Conservation (phyloP, 1,140 invertebrate species). For the Meloidogyne hapla region DNA sequence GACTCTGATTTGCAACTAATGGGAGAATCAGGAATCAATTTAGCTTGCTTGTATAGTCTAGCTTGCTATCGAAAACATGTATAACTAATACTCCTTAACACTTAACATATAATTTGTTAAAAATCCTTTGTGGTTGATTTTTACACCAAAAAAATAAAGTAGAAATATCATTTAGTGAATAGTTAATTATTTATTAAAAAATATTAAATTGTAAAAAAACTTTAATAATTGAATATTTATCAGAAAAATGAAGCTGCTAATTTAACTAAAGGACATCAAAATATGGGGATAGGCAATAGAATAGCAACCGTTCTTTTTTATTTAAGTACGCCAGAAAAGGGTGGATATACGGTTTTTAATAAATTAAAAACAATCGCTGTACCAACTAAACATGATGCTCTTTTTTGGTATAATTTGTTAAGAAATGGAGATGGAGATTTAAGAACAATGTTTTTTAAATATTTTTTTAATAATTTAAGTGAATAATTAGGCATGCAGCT, state of each 20-base stretch:
- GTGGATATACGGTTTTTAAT: not conserved
- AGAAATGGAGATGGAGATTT: not conserved
- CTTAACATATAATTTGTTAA: too few species aligned
- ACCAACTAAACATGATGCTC: not conserved
- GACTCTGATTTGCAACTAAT: too few species aligned
- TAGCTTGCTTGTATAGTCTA: too few species aligned
- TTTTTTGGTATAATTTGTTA: not conserved
- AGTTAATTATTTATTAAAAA: not conserved
- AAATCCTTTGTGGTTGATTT: too few species aligned
- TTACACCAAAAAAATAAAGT: too few species aligned
- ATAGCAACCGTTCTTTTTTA: constrained; percentile 90
- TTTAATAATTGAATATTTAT: not conserved
- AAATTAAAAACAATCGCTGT: not conserved
- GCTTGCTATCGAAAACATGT: too few species aligned
- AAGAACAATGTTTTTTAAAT: not conserved
- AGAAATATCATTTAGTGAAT: not conserved
- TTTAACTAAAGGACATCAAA: not conserved
- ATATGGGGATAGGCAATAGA: constrained; percentile 76
- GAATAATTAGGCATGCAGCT: constrained; percentile 88
- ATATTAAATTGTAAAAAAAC: not conserved
- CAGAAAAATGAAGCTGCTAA: not conserved
- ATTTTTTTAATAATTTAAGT: constrained; percentile 80
- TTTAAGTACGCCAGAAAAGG: constrained; percentile 72
- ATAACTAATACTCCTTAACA: too few species aligned
- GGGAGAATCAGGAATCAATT: too few species aligned